phyloP scores from a whole-genome alignment of 2,888 invertebrate genomes.

The Philaethria dido region DNA sequence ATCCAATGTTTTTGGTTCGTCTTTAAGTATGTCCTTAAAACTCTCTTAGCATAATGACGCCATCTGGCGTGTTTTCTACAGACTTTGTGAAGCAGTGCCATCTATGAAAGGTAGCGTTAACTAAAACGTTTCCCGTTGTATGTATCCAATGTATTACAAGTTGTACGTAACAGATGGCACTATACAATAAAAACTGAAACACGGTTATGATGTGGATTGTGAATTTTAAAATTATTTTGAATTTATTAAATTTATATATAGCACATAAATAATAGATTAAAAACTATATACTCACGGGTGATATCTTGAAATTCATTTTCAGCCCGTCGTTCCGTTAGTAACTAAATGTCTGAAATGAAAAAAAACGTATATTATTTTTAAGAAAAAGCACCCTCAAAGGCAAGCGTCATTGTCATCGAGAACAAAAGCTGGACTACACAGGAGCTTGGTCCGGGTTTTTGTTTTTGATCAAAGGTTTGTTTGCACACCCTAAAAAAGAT shows the following conservation, averaged over 20 bases:
- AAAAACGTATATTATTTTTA: conserved; percentile 36
- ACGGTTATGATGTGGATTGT: conserved; percentile 59
- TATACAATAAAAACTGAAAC: conserved; percentile 40
- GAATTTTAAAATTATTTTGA: not conserved
- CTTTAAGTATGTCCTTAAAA: conserved; percentile 10
- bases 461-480: conserved; percentile 44
- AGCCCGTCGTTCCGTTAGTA: conserved; percentile 47
- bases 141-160: conserved; percentile 4
- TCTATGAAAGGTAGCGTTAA: conserved; percentile 38
- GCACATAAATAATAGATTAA: conserved; percentile 9
- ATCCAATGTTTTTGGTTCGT: not conserved
- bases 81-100: conserved; percentile 42
- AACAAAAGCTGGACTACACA: conserved; percentile 44
- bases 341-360: conserved; percentile 47
- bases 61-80: conserved; percentile 32
- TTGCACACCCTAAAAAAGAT: conserved; percentile 41
- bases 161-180: conserved; percentile 64
- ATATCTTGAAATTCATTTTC: conserved; percentile 66
- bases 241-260: conserved; percentile 15
- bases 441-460: conserved; percentile 38
- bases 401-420: conserved; percentile 43
- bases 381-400: conserved; percentile 39
- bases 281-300: conserved; percentile 71
- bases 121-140: not conserved
- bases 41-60: conserved; percentile 27